These are phyloP conservation scores for Glyphotaelius pellucidus DNA, from an alignment of 2,888 invertebrate genomes.

Conservation along the genomic window DNA sequence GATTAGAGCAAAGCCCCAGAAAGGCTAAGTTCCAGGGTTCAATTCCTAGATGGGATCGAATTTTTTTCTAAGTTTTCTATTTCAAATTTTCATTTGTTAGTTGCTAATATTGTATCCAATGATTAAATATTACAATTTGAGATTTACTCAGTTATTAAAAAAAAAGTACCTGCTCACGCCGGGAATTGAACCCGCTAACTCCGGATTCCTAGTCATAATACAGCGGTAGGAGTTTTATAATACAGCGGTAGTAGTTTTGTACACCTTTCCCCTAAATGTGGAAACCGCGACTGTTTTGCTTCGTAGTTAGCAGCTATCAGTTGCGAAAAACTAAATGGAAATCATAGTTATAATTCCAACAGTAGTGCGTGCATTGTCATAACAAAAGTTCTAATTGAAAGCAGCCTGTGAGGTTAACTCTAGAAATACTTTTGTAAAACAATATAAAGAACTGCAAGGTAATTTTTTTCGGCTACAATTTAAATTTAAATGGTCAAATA, in stretches of 20 bases:
- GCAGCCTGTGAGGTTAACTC: neutral
- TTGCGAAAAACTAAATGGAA: neutral
- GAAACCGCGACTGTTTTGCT: neutral
- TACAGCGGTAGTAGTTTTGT: neutral
- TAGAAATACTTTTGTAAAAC: neutral
- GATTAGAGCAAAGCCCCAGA: no score
- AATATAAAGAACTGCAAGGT: neutral
- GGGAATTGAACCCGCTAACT: no score
- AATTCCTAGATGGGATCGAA: no score
- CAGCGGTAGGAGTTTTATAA: neutral
- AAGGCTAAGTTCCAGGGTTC: no score
- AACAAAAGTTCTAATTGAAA: neutral
- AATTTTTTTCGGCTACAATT: neutral
- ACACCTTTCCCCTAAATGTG: neutral
- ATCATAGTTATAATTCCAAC: neutral
- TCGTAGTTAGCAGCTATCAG: neutral
- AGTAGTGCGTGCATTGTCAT: neutral
- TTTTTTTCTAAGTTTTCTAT: no score
- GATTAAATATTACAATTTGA: no score
- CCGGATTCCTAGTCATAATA: no score
- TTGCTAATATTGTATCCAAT: no score
- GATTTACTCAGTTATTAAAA: no score
- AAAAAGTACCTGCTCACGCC: no score
- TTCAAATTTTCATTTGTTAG: no score
- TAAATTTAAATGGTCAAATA: no score